phyloP scores from a whole-genome alignment of 2,888 invertebrate species.

The Taphrorychus bicolor region DNA sequence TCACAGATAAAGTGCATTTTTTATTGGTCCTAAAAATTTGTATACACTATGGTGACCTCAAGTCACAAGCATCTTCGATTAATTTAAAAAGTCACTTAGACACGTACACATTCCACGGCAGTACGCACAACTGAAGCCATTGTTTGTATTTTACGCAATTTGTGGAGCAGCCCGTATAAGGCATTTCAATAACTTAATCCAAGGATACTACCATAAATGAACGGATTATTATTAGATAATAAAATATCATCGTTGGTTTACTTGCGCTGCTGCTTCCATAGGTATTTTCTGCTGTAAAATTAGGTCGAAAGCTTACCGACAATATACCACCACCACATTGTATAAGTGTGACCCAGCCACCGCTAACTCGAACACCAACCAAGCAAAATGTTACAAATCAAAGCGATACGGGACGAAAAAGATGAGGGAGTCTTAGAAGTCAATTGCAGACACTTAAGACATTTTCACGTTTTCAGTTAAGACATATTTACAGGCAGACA shows the following conservation, averaged over 20 bases:
- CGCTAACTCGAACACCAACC: conserved; percentile 44
- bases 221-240: background rate
- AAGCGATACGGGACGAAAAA: conserved; percentile 18
- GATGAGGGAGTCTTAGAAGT: conserved; percentile 8
- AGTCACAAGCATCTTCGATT: no score
- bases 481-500: background rate
- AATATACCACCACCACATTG: conserved; percentile 54
- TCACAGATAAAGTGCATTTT: no score
- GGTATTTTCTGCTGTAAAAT: no score
- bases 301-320: conserved; percentile 49
- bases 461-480: no score
- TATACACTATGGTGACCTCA: no score
- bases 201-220: background rate
- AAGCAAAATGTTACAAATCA: conserved; percentile 39
- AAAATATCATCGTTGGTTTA: background rate
- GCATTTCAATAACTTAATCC: background rate
- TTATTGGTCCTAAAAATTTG: no score
- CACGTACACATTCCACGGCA: background rate
- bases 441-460: conserved; percentile 6
- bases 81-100: no score
- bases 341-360: conserved; percentile 21
- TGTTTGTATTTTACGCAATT: background rate
- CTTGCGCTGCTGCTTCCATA: no score
- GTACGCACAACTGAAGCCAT: background rate
- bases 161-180: no score